Evolutionary conservation across 1,140 invertebrate genomes (phyloP).

Genomic region (Mamestra configurata): DNA sequence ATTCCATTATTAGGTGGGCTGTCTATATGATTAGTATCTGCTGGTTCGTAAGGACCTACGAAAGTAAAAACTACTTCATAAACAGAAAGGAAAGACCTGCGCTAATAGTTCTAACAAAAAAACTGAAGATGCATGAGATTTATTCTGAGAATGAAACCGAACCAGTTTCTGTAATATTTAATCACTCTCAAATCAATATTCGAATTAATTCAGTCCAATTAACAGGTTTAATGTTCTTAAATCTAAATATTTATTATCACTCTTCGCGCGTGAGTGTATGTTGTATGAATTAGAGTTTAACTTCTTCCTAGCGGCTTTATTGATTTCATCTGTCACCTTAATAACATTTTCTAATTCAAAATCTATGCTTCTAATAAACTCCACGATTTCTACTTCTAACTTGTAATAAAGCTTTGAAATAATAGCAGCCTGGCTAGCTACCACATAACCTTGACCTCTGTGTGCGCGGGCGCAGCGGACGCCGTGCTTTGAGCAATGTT

Average conservation of each 20-base stretch:
- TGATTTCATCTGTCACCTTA: not conserved
- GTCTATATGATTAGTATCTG: not conserved
- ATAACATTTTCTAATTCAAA: not conserved
- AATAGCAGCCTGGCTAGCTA: slow-evolving; percentile 27
- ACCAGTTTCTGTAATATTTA: slow-evolving; percentile 18
- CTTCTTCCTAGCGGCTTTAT: too few relatives aligned
- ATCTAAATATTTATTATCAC: slow-evolving; percentile 6
- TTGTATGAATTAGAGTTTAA: not conserved
- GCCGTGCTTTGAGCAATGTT: slow-evolving; percentile 43
- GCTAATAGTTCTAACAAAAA: not conserved
- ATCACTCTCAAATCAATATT: slow-evolving; percentile 1
- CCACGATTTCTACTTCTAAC: not conserved
- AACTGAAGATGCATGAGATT: not conserved
- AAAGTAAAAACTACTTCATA: not conserved
- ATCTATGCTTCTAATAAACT: not conserved
- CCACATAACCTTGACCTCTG: slow-evolving; percentile 34
- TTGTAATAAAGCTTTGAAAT: slow-evolving; percentile 8
- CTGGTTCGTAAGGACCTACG: not conserved
- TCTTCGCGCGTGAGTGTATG: not conserved
- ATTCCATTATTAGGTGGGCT: not conserved
- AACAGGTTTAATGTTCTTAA: not conserved
- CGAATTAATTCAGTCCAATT: slow-evolving; percentile 14
- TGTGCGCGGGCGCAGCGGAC: slow-evolving; percentile 37
- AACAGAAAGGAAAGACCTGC: not conserved
- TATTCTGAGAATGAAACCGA: slow-evolving; percentile 11